Percentiles rank a stretch among this genome's conserved stretches.
Conservation (phyloP, 2,113 vertebrate genomes). For the Arenaria interpres region DNA sequence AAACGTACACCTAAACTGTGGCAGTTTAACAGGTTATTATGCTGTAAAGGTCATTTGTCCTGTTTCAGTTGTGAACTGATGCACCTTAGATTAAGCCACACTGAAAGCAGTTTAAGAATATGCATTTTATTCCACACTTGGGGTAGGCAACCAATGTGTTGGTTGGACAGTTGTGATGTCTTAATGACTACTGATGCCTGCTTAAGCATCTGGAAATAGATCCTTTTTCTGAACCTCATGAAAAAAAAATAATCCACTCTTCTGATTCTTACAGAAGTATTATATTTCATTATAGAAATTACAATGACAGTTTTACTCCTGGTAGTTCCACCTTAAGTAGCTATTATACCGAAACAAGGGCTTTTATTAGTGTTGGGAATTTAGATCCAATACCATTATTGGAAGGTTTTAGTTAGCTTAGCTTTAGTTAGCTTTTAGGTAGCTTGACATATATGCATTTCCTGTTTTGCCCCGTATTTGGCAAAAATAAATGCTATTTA, state of each 20-base stretch:
- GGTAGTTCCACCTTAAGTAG: background rate
- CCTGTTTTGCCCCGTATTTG: background rate
- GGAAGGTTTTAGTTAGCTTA: background rate
- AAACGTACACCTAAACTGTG: background rate
- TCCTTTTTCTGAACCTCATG: background rate
- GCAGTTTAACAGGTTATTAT: background rate
- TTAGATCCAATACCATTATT: background rate
- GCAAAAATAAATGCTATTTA: background rate
- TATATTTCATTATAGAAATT: background rate
- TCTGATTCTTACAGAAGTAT: background rate
- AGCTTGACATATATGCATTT: background rate
- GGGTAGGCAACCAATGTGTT: background rate
- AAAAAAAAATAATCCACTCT: background rate
- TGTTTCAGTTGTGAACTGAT: background rate
- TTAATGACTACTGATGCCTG: background rate
- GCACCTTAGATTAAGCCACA: background rate
- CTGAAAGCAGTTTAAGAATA: background rate
- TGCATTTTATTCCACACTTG: background rate
- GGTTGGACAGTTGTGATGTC: background rate
- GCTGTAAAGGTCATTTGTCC: background rate
- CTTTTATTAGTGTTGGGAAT: background rate
- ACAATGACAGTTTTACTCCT: background rate
- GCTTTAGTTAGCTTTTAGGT: background rate
- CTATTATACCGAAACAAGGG: background rate
- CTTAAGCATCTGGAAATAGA: background rate